Conservation (phyloP, 2,888 invertebrate species). For the Aricia artaxerxes region DNA sequence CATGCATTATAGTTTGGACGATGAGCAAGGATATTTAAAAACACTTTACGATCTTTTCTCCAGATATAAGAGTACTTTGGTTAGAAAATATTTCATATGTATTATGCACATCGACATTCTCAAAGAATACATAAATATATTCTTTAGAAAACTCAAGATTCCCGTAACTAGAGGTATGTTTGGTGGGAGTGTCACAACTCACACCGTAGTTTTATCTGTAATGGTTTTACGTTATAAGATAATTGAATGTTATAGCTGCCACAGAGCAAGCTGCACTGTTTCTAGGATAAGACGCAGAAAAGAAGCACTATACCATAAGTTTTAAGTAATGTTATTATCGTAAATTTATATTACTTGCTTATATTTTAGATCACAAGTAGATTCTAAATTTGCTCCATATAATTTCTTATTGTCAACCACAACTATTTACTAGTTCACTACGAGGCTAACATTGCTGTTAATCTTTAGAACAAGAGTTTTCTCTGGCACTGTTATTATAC, state of each 20-base stretch:
- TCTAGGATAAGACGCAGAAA: not conserved
- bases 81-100: conserved; percentile 7
- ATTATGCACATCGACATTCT: conserved; percentile 19
- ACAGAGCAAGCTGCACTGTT: not conserved
- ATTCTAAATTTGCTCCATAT: too few relatives aligned
- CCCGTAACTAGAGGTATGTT: not conserved
- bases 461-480: too few relatives aligned
- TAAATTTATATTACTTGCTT: too few relatives aligned
- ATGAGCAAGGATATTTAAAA: too few relatives aligned
- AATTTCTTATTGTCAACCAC: too few relatives aligned
- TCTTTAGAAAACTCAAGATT: conserved; percentile 23
- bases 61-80: not conserved
- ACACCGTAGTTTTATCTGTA: not conserved
- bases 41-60: not conserved
- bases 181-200: not conserved
- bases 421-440: too few relatives aligned
- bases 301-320: not conserved
- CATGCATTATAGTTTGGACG: too few relatives aligned
- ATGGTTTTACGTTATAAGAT: not conserved
- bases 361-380: too few relatives aligned
- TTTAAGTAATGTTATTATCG: not conserved
- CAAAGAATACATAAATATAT: conserved; percentile 23
- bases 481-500: too few relatives aligned
- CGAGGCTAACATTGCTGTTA: too few relatives aligned
- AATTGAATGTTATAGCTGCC: not conserved